Evolutionary conservation across 1,140 invertebrate genomes (phyloP).

Genomic region (Dryas iulia): DNA sequence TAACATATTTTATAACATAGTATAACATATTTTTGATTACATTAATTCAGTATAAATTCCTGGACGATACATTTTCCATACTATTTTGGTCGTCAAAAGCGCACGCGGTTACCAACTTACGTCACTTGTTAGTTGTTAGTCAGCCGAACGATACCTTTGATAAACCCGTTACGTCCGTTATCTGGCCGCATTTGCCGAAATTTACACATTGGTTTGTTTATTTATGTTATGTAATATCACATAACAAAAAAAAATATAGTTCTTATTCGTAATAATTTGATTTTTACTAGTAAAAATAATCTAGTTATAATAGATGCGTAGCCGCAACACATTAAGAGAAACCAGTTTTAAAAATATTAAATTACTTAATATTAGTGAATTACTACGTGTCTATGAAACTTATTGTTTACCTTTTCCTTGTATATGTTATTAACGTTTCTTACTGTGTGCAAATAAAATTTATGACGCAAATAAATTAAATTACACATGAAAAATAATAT

Average conservation of each 20-base stretch:
- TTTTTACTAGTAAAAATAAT: neutral
- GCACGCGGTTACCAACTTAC: constrained; percentile 27
- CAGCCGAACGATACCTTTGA: constrained; percentile 32
- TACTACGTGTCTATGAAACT: no score
- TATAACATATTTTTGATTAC: neutral
- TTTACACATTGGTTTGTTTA: constrained; percentile 22
- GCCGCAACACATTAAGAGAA: no score
- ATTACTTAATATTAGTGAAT: no score
- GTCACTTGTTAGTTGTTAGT: constrained; percentile 31
- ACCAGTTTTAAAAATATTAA: no score
- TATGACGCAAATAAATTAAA: no score
- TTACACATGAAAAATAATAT: no score
- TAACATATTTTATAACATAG: no score
- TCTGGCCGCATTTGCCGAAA: constrained; percentile 40
- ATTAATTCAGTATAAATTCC: constrained; percentile 4
- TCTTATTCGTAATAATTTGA: neutral
- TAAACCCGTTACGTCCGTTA: constrained; percentile 47
- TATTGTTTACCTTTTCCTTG: no score
- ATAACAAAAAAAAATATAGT: neutral
- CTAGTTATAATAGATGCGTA: neutral
- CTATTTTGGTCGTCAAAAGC: constrained; percentile 31
- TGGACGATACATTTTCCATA: constrained; percentile 25
- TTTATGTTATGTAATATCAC: neutral
- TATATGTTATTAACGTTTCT: no score
- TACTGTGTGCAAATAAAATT: no score